Evolutionary conservation across 2,888 invertebrate genomes (phyloP), one percentile per base, ranked within the genome.

Genomic region (Frankliniella fusca): DNA sequence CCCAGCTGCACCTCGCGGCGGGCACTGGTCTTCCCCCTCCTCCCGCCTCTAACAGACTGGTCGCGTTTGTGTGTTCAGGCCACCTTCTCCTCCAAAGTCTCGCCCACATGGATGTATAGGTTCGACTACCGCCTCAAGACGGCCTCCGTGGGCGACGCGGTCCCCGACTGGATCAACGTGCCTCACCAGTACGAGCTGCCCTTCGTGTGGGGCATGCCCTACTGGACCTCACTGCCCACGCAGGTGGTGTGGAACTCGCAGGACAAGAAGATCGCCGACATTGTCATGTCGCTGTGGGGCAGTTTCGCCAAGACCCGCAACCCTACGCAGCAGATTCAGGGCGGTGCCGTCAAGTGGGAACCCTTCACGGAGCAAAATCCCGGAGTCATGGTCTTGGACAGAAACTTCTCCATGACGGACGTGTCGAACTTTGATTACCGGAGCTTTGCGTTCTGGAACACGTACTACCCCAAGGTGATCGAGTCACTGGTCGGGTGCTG

Each of bases 111-210:
- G 86, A 89, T 93, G 2, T 95, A 95, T 86, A 90, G 95, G 85
- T 95, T 95, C 86, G 95, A 95, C 87, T 86, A 87, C 83, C 86
- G 86, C 82, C 83, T 86, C 80, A 87, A 87, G 83, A 86, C 86
- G 3, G 89, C 90, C 49, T 92, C 91, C 5, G 90, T 91, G 80
- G 91, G 92, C 50, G 92, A 92, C 81, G 23, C 70, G 5, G 90
- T 95, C 48, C 93, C 95, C 0, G 91, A 92, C 80, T 95, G 95
- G 95, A 91, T 94, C 0, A 92, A 92, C 27, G 95, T 95, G 0
- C 94, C 95, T 0, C 95, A 95, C 87, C 92, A 94, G 87, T 94
- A 93, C 85, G 95, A 95, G 87, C 90, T 95, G 84, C 93, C 95
- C 81, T 95, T 94, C 86, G 91, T 94, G 10, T 95, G 95, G 91